These are phyloP conservation scores for Xanthorhoe designata DNA, from an alignment of 2,888 invertebrate species.

Conservation along the genomic window DNA sequence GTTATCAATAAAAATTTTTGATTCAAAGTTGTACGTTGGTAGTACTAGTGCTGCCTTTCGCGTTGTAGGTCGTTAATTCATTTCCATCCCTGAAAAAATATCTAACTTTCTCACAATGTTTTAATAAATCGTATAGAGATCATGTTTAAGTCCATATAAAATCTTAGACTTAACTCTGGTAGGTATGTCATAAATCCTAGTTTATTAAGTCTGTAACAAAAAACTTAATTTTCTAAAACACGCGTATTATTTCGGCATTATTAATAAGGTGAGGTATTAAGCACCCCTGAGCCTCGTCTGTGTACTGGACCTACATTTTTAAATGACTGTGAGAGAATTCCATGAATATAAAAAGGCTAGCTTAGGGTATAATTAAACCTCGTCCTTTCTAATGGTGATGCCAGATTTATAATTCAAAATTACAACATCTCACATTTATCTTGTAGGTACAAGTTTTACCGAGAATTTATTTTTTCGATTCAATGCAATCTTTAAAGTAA, in stretches of 20 bases:
- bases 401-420: conserved; percentile 43
- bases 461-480: background rate
- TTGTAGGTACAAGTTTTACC: too few relatives aligned
- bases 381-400: conserved; percentile 37
- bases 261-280: conserved; percentile 19
- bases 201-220: conserved; percentile 21
- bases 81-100: background rate
- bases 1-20: too few relatives aligned
- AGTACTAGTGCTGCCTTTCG: too few relatives aligned
- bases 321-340: conserved; percentile 37
- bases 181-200: too few relatives aligned
- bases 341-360: conserved; percentile 40
- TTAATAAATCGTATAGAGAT: too few relatives aligned
- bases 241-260: conserved; percentile 27
- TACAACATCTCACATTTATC: conserved; percentile 21
- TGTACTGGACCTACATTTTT: conserved; percentile 28
- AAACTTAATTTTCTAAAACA: conserved; percentile 24
- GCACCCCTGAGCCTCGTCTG: conserved; percentile 24
- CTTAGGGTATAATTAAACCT: conserved; percentile 37
- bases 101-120: too few relatives aligned
- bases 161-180: too few relatives aligned
- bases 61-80: background rate
- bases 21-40: too few relatives aligned
- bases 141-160: too few relatives aligned
- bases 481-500: background rate